A percentile compares a stretch with the other conserved stretches of the same genome.
phyloP scores from a whole-genome alignment of 30 jellyfish, hydroid and myxozoan genomes.

The Chironex yamaguchii region DNA sequence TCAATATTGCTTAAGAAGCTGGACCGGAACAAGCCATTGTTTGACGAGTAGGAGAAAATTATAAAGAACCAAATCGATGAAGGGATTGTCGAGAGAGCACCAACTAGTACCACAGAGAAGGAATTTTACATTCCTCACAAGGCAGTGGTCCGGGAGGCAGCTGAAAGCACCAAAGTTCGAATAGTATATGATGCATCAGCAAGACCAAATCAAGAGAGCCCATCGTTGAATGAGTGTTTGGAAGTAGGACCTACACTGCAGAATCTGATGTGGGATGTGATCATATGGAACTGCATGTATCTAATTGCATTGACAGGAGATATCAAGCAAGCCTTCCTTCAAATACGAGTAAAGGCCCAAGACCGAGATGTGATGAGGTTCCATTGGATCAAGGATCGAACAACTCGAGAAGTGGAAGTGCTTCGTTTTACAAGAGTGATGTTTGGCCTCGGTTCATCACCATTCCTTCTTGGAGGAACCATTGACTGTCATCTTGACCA shows the following conservation, averaged over 20 bases:
- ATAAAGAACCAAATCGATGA: slow-evolving; percentile 42
- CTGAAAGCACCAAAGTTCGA: slow-evolving; percentile 37
- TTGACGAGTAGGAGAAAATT: slow-evolving; percentile 51
- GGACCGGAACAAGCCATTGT: slow-evolving; percentile 32
- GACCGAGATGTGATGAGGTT: slow-evolving; percentile 71
- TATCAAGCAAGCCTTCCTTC: slow-evolving; percentile 76
- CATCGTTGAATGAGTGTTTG: slow-evolving; percentile 76
- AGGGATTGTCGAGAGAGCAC: slow-evolving; percentile 47
- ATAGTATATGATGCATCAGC: no score
- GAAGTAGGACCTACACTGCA: slow-evolving; percentile 77
- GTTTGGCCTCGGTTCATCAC: slow-evolving; percentile 67
- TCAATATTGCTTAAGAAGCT: slow-evolving; percentile 33
- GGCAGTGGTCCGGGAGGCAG: slow-evolving; percentile 51
- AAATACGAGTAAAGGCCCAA: slow-evolving; percentile 61
- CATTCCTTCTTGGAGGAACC: slow-evolving; percentile 68
- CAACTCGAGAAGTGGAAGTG: not conserved
- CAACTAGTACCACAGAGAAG: slow-evolving; percentile 4
- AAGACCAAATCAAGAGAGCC: no score
- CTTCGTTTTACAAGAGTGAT: slow-evolving; percentile 67
- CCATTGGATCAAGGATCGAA: slow-evolving; percentile 61
- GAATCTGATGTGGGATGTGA: slow-evolving; percentile 40
- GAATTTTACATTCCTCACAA: slow-evolving; percentile 67
- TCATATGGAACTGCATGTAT: slow-evolving; percentile 53
- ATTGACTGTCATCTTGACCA: slow-evolving; percentile 50
- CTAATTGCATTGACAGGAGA: slow-evolving; percentile 78